A percentile compares a stretch with the other conserved stretches of the same genome.
Conservation (phyloP, 2,113 vertebrate species). For the Lota lota region DNA sequence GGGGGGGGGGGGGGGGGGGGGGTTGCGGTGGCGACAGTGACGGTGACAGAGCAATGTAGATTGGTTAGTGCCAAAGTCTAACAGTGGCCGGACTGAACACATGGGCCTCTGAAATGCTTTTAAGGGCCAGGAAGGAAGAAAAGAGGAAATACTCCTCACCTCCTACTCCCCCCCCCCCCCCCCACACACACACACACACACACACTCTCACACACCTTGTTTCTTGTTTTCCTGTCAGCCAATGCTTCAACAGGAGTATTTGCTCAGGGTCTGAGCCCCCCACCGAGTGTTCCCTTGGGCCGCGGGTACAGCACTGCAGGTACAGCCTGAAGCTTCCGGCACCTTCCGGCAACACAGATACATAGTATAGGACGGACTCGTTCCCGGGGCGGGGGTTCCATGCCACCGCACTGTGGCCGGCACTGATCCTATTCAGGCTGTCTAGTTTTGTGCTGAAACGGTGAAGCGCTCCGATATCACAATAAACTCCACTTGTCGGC, state of each 20-base stretch:
- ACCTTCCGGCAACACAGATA: too few relatives aligned
- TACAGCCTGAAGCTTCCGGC: too few relatives aligned
- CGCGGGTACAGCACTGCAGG: too few relatives aligned
- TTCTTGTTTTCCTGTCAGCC: conserved; percentile 34
- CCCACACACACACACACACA: neutral
- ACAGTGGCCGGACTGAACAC: neutral
- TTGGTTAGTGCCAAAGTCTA: conserved; percentile 27
- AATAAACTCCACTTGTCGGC: conserved; percentile 16
- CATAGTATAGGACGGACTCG: too few relatives aligned
- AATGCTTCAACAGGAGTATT: conserved; percentile 4
- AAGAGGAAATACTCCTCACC: conserved; percentile 39
- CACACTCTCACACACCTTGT: conserved; percentile 8
- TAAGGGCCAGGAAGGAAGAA: conserved; percentile 34
- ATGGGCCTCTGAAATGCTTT: conserved; percentile 23
- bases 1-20: too few relatives aligned
- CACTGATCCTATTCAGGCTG: conserved; percentile 28
- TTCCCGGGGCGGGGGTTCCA: neutral
- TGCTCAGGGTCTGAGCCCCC: too few relatives aligned
- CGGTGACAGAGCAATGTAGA: conserved; percentile 5
- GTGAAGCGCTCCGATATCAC: conserved; percentile 46
- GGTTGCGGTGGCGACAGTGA: neutral
- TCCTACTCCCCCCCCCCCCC: too few relatives aligned
- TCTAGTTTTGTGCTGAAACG: conserved; percentile 53
- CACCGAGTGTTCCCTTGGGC: too few relatives aligned
- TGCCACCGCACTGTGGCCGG: neutral